A percentile compares a stretch with the other conserved stretches of the same genome.
Conservation (phyloP, 2,113 vertebrate species). For the Amphiprion percula region DNA sequence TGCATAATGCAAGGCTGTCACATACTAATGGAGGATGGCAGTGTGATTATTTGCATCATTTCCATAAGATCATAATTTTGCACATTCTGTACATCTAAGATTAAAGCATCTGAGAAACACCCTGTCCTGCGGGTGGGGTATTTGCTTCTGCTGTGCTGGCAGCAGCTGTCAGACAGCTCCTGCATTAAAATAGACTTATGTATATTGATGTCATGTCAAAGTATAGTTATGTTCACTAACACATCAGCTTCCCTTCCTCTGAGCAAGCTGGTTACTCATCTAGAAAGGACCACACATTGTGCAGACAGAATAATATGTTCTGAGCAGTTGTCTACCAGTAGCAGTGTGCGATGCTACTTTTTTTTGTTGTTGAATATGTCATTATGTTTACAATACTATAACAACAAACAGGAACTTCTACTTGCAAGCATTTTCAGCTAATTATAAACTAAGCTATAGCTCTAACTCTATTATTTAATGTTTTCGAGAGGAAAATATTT, state of each 20-base stretch:
- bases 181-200: constrained; percentile 74
- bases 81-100: constrained; percentile 67
- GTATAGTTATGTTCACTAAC: constrained; percentile 69
- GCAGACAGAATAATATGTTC: constrained; percentile 14
- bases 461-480: not conserved
- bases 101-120: constrained; percentile 59
- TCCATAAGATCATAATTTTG: constrained; percentile 74
- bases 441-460: not conserved
- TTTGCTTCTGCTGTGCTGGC: constrained; percentile 70
- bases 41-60: constrained; percentile 73
- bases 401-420: not conserved
- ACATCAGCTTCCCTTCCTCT: constrained; percentile 45
- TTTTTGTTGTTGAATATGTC: not conserved
- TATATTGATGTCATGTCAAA: constrained; percentile 76
- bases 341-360: not conserved
- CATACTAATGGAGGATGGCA: constrained; percentile 67
- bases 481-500: not conserved
- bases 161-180: constrained; percentile 59
- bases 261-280: constrained; percentile 31
- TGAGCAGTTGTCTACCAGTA: not conserved
- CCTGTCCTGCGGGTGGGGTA: constrained; percentile 34
- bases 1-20: constrained; percentile 62
- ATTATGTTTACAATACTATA: not conserved
- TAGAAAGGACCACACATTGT: constrained; percentile 22
- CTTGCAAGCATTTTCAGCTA: not conserved